Evolutionary conservation across 1,140 invertebrate genomes (phyloP).

Genomic region (Macrocentrus cingulum): DNA sequence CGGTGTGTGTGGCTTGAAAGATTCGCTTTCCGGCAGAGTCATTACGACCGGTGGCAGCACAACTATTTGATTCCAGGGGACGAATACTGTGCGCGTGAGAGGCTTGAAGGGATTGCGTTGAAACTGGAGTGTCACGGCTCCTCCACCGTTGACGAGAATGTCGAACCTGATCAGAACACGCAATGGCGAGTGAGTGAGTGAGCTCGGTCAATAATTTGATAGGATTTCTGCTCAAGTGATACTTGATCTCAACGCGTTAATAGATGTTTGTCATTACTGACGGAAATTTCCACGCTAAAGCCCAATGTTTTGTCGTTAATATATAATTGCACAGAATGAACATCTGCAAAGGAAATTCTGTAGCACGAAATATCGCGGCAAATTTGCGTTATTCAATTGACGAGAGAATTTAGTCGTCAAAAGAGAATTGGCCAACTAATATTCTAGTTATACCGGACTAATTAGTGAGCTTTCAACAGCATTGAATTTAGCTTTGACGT

Average conservation of each 20-base stretch:
- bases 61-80: slow-evolving; percentile 95
- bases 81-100: slow-evolving; percentile 83
- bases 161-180: slow-evolving; percentile 80
- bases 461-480: slow-evolving; percentile 48
- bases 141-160: slow-evolving; percentile 96
- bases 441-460: slow-evolving; percentile 37
- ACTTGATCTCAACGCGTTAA: no score
- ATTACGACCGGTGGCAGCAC: slow-evolving; percentile 85
- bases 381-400: slow-evolving; percentile 6
- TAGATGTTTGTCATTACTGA: no score
- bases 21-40: slow-evolving; percentile 73
- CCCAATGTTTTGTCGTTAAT: no score
- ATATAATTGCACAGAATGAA: no score
- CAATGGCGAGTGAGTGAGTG: slow-evolving; percentile 11
- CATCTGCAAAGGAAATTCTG: no score
- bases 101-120: slow-evolving; percentile 89
- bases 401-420: slow-evolving; percentile 9
- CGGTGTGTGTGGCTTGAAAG: slow-evolving; percentile 54
- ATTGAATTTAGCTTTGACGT: slow-evolving; percentile 45
- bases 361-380: slow-evolving; percentile 3
- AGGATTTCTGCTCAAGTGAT: slow-evolving; percentile 5
- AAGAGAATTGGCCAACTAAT: neutral
- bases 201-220: neutral
- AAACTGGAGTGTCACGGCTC: slow-evolving; percentile 96
- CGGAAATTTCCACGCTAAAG: no score